Conservation (phyloP, 2,797 vertebrate genomes). For the Hydrophis major region DNA sequence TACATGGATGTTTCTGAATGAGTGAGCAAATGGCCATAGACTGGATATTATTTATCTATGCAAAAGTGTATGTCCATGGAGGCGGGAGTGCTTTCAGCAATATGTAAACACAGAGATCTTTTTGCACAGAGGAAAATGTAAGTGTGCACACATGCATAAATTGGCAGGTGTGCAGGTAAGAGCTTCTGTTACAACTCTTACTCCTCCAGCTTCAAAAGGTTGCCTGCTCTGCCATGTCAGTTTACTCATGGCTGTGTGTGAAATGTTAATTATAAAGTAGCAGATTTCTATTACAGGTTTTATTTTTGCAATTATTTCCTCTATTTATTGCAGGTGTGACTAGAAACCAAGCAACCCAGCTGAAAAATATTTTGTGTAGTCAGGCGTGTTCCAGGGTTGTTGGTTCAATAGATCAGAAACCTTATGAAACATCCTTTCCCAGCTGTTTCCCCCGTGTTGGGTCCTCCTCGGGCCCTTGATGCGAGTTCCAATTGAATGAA, state of each 20-base stretch:
- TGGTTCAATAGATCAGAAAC: background rate
- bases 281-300: background rate
- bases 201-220: background rate
- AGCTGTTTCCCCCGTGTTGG: background rate
- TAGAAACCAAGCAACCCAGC: background rate
- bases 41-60: background rate
- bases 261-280: background rate
- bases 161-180: background rate
- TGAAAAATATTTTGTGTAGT: background rate
- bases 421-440: background rate
- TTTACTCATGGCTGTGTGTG: background rate
- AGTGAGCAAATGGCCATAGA: background rate
- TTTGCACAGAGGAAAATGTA: background rate
- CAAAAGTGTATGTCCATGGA: background rate
- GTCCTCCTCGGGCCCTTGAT: background rate
- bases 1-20: background rate
- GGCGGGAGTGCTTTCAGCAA: background rate
- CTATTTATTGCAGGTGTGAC: background rate
- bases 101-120: background rate
- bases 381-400: background rate
- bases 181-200: background rate
- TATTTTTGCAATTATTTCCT: background rate
- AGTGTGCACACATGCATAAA: background rate
- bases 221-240: background rate
- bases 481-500: background rate